Evolutionary conservation across 2,888 invertebrate genomes (phyloP), one percentile per base, ranked within the genome.

Genomic region (Drosophila austrosaltans): DNA sequence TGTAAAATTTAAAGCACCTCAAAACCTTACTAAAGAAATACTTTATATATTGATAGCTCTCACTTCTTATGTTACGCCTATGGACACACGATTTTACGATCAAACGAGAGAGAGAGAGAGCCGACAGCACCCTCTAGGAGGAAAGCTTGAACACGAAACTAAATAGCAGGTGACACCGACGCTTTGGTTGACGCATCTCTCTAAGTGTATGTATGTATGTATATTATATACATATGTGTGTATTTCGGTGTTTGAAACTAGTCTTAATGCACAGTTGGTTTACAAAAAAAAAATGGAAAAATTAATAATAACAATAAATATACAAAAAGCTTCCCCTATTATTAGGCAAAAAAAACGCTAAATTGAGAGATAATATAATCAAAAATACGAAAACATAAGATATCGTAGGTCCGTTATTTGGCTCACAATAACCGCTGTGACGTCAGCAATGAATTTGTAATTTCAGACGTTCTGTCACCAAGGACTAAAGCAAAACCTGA

Each of bases 181-280:
- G 36, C 36, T 36, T 36, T 10, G 36, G 36, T 36, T 36, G 36
- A 36, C 36, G 36, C 12, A 22, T 7, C 1, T 4, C 25, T 48
- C 10, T 25, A 4, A 25, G 48, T 20, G 20, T 44, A 2, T 44
- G 44, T 20, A 20, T 44, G 20, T 2, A 3, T 20, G 44, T 16
- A 16, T 16, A 16, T 16, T 16, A 16, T 16, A 16, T 16, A 16
- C 16, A 16, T 44, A 2, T 44, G 44, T 20, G 12, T 44, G 20
- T 2, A 3, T 20, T 20, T 8, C 20, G 2, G 8, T 10, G 12
- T 10, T 25, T 48, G 4, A 48, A 16, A 3, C 25, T 4, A 25
- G 25, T 22, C 22, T 48, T 16, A 42, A 42, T 42, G 42, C 42
- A 42, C 42, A 42, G 42, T 42, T 40, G n/a, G 39, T 39, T 39